Percentiles rank a stretch among this genome's conserved stretches.
These are phyloP conservation scores for Benitochromis conjunctus DNA, from an alignment of 2,113 vertebrate genomes.

Conservation along the genomic window DNA sequence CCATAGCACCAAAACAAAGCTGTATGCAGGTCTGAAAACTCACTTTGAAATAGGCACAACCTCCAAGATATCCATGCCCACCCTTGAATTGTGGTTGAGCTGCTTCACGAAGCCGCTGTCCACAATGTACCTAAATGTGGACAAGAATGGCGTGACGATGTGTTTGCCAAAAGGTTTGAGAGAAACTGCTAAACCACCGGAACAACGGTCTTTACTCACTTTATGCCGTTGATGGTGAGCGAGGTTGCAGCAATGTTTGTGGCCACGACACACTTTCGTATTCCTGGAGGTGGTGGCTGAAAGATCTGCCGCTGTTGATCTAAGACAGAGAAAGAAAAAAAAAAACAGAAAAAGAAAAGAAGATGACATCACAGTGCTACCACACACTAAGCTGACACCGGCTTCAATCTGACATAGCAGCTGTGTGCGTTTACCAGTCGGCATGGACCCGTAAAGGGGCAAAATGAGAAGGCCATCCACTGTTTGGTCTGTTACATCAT, in stretches of 20 bases:
- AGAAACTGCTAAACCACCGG: neutral
- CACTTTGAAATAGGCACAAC: conserved; percentile 98
- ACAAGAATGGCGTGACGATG: neutral
- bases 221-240: conserved; percentile 91
- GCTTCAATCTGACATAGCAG: neutral
- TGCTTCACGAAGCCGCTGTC: conserved; percentile 98
- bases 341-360: neutral
- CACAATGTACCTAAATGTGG: conserved; percentile 82
- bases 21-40: conserved; percentile 47
- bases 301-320: conserved; percentile 95
- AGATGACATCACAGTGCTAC: neutral
- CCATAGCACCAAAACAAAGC: neutral
- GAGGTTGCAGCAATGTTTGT: conserved; percentile 98
- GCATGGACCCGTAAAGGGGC: conserved; percentile 93
- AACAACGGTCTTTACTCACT: conserved; percentile 65
- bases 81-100: conserved; percentile 90
- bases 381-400: neutral
- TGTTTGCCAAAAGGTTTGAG: neutral
- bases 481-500: conserved; percentile 83
- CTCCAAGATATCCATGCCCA: conserved; percentile 91
- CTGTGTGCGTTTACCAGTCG: conserved; percentile 81
- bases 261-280: conserved; percentile 93
- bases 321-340: conserved; percentile 38
- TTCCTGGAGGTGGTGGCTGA: conserved; percentile 84
- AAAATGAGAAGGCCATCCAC: conserved; percentile 93